phyloP scores from a whole-genome alignment of 2,888 invertebrate species.

The Drosophila leonis region DNA sequence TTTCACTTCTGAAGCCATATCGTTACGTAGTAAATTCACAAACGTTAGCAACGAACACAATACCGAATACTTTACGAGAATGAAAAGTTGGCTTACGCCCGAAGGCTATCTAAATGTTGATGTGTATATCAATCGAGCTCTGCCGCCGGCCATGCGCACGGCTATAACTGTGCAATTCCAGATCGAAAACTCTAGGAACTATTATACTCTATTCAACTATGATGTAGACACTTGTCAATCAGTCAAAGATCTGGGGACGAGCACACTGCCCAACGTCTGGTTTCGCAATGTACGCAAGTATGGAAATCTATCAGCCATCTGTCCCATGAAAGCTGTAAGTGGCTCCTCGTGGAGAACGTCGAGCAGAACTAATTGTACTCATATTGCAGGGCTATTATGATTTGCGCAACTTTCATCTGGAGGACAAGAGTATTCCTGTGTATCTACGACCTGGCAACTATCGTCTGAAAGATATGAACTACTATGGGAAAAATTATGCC shows the following conservation, averaged over 20 bases:
- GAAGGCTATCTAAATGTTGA: constrained; percentile 35
- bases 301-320: constrained; percentile 43
- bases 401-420: constrained; percentile 54
- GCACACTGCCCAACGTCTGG: constrained; percentile 47
- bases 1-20: background rate
- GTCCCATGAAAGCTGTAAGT: constrained; percentile 64
- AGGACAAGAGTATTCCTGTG: constrained; percentile 54
- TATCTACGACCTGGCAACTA: constrained; percentile 54
- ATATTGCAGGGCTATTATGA: constrained; percentile 42
- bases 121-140: constrained; percentile 24
- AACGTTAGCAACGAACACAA: constrained; percentile 33
- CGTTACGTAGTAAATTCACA: constrained; percentile 36
- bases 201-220: constrained; percentile 53
- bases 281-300: constrained; percentile 56
- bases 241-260: constrained; percentile 28
- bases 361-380: background rate
- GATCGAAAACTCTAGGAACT: constrained; percentile 36
- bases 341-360: background rate
- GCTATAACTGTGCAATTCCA: constrained; percentile 36
- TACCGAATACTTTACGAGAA: constrained; percentile 24
- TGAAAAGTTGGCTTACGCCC: constrained; percentile 39
- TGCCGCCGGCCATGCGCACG: constrained; percentile 41
- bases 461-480: constrained; percentile 39
- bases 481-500: constrained; percentile 27
- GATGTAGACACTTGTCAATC: constrained; percentile 57